These are phyloP conservation scores for Netelia melanura DNA, from an alignment of 2,888 invertebrate species.

Conservation along the genomic window DNA sequence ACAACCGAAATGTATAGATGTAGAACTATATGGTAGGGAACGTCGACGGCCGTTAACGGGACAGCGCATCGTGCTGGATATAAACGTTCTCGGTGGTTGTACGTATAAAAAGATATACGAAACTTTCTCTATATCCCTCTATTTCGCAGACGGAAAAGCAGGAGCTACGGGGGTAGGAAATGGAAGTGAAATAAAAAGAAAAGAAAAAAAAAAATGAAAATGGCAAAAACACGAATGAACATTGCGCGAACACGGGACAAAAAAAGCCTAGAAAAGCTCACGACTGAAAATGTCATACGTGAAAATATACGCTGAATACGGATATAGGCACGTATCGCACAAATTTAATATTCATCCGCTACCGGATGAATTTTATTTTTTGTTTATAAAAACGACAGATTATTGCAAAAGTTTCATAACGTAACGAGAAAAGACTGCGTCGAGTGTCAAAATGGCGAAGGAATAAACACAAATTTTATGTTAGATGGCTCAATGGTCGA, in stretches of 20 bases:
- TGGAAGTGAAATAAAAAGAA: neutral
- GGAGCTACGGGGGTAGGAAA: constrained; percentile 14
- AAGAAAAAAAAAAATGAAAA: neutral
- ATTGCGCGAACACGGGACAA: constrained; percentile 18
- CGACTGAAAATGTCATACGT: constrained; percentile 44
- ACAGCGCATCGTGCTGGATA: constrained; percentile 41
- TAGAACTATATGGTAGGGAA: neutral
- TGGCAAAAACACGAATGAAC: constrained; percentile 27
- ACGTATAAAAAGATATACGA: constrained; percentile 19
- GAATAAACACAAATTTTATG: too few species aligned
- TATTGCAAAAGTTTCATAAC: too few species aligned
- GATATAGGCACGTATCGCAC: neutral
- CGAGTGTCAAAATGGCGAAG: too few species aligned
- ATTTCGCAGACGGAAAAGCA: constrained; percentile 47
- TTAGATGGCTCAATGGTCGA: neutral
- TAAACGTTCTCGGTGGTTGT: constrained; percentile 45
- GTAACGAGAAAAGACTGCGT: too few species aligned
- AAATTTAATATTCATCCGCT: too few species aligned
- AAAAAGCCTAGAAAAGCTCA: constrained; percentile 46
- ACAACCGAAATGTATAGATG: neutral
- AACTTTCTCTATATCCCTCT: constrained; percentile 4
- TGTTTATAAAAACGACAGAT: too few species aligned
- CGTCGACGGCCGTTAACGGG: constrained; percentile 52
- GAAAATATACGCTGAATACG: constrained; percentile 36
- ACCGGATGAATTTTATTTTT: too few species aligned